A percentile compares a stretch with the other conserved stretches of the same genome.
These are phyloP conservation scores for Meloe dianella DNA, from an alignment of 2,888 invertebrate genomes.

Conservation along the genomic window DNA sequence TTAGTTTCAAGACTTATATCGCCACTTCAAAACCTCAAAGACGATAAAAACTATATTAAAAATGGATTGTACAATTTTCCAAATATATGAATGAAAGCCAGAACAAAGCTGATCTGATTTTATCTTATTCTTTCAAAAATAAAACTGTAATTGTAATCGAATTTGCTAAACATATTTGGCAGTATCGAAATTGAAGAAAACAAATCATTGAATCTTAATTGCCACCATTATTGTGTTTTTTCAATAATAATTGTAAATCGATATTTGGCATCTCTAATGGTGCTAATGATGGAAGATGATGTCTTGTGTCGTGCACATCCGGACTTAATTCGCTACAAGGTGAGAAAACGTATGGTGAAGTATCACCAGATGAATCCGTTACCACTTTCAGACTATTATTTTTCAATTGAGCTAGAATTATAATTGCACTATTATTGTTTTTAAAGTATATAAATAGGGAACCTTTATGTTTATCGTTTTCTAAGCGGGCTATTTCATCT, in stretches of 20 bases:
- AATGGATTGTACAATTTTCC: too few relatives aligned
- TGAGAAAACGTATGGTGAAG: conserved; percentile 58
- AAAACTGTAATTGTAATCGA: too few relatives aligned
- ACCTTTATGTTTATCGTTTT: conserved; percentile 62
- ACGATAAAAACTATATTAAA: too few relatives aligned
- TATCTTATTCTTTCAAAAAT: too few relatives aligned
- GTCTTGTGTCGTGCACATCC: conserved; percentile 48
- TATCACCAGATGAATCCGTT: conserved; percentile 56
- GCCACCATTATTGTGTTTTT: neutral
- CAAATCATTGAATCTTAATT: neutral
- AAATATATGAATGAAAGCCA: too few relatives aligned
- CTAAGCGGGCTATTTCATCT: conserved; percentile 64
- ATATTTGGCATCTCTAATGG: conserved; percentile 70
- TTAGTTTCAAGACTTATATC: too few relatives aligned
- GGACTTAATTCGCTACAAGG: conserved; percentile 58
- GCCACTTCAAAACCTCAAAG: too few relatives aligned
- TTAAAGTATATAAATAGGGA: too few relatives aligned
- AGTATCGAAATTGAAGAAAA: neutral
- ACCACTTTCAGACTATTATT: conserved; percentile 52
- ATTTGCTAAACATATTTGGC: neutral
- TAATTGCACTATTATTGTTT: too few relatives aligned
- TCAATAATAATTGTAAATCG: conserved; percentile 47
- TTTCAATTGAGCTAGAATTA: conserved; percentile 46
- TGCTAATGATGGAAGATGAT: conserved; percentile 62
- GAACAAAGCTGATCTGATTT: too few relatives aligned